Percentiles rank a stretch among this genome's conserved stretches.
phyloP scores from a whole-genome alignment of 2,888 invertebrate genomes.

The Acronicta aceris region DNA sequence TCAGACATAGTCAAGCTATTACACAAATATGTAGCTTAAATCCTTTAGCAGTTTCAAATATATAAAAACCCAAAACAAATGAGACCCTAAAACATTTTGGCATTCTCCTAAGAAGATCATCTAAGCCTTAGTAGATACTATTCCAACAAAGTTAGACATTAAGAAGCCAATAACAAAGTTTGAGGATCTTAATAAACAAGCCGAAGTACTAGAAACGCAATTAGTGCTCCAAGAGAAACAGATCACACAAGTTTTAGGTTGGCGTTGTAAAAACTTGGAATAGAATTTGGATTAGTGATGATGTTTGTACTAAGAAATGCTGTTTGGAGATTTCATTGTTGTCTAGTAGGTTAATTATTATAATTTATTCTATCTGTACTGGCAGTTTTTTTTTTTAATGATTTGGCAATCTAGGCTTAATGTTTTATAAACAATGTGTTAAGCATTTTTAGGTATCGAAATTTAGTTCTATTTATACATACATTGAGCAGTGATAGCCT shows the following conservation, averaged over 20 bases:
- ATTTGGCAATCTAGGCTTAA: too few species aligned
- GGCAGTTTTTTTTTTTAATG: too few species aligned
- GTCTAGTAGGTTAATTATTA: background rate
- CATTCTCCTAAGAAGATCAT: constrained; percentile 33
- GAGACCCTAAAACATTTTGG: constrained; percentile 18
- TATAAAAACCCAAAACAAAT: constrained; percentile 3
- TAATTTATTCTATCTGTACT: too few species aligned
- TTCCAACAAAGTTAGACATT: constrained; percentile 46
- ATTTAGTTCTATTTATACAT: too few species aligned
- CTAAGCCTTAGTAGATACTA: constrained; percentile 14
- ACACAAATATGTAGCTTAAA: background rate
- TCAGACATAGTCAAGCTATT: too few species aligned
- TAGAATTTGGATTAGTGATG: constrained; percentile 32
- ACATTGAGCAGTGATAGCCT: too few species aligned
- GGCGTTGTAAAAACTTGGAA: constrained; percentile 41
- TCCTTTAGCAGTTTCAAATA: background rate
- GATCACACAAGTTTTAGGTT: constrained; percentile 50
- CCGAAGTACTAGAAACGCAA: constrained; percentile 51
- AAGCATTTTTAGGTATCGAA: too few species aligned
- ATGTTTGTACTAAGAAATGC: background rate
- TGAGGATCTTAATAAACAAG: constrained; percentile 55
- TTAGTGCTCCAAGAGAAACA: constrained; percentile 49
- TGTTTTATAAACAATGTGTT: too few species aligned
- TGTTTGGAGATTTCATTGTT: background rate
- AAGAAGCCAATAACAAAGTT: constrained; percentile 58